These are phyloP conservation scores for Aplochiton taeniatus DNA, from an alignment of 2,797 vertebrate genomes.

Conservation along the genomic window DNA sequence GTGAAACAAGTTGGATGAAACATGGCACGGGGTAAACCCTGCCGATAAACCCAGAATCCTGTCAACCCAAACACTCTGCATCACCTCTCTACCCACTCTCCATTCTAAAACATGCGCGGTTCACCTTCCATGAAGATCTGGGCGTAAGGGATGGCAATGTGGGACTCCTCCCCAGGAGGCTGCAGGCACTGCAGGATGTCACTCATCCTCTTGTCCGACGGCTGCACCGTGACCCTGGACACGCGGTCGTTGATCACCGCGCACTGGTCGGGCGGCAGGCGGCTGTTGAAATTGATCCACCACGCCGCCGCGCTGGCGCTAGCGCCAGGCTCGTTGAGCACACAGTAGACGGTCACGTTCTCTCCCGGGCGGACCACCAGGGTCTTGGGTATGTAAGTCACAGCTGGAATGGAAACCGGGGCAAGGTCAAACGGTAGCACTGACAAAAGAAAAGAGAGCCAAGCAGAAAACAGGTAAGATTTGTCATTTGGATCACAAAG, in stretches of 20 bases:
- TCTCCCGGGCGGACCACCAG: conserved; percentile 78
- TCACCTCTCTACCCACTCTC: not conserved
- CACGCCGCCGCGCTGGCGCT: conserved; percentile 78
- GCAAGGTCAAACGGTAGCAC: not conserved
- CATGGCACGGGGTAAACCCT: too few relatives aligned
- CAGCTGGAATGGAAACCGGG: conserved; percentile 48
- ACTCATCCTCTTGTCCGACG: conserved; percentile 76
- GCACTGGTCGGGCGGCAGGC: conserved; percentile 79
- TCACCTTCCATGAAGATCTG: conserved; percentile 88
- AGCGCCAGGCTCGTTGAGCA: conserved; percentile 78
- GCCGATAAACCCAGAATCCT: too few relatives aligned
- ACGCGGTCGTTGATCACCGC: conserved; percentile 73
- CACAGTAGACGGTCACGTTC: conserved; percentile 82
- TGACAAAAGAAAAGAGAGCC: conserved; percentile 16
- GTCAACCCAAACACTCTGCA: not conserved
- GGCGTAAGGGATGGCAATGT: conserved; percentile 80
- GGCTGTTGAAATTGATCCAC: conserved; percentile 79
- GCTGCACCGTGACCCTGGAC: conserved; percentile 82
- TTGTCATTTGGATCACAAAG: not conserved
- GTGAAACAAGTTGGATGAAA: too few relatives aligned
- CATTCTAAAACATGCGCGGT: not conserved
- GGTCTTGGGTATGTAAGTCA: conserved; percentile 86
- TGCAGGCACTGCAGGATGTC: conserved; percentile 84
- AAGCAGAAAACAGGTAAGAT: not conserved
- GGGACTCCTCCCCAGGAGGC: conserved; percentile 48